Evolutionary conservation across 2,888 invertebrate genomes (phyloP), one percentile per base, ranked within the genome.

Genomic region (Dicycla oo): DNA sequence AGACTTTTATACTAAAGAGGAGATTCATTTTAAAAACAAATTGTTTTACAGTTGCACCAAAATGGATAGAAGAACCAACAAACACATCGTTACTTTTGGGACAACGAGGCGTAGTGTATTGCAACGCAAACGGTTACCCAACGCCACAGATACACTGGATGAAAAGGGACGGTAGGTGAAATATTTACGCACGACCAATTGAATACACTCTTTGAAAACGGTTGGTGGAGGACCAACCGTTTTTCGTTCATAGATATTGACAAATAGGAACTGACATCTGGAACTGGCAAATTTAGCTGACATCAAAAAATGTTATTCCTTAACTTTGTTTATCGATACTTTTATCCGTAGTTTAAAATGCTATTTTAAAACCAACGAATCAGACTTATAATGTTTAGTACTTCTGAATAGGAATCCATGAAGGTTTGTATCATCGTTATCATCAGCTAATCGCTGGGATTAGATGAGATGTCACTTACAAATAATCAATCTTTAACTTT

Each of bases 71-170:
- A 78, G 98, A 98, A 89, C 98, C 98, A 11, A 96, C 97, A 81
- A 98, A 98, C 88, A 96, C 97, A 38, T 97, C 97, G 56, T 96
- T 97, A 61, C 96, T 98, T 77, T 95, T 97, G 34, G 98, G 98
- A 68, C 97, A 97, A 84, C 96, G 97, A 76, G 97, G 98, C 54
- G 95, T 97, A 56, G 97, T 98, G 63, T 97, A 97, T 88, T 98
- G 98, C 91, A 97, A 97, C 86, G 98, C 98, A 18, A 97, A 97
- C 88, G 98, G 98, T 57, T 98, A 97, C 91, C 98, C 98, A 7
- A 96, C 97, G 78, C 98, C 98, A 4, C 96, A 97, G 89, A 97
- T 97, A 91, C 97, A 97, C 83, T 98, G 98, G 98, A 97, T 97
- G 93, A 97, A 97, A 89, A 97, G 97, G 88, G 97, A 97, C 89